Evolutionary conservation across 2,888 invertebrate genomes (phyloP), one percentile per base, ranked within the genome.

Genomic region (Criorhina ranunculi): DNA sequence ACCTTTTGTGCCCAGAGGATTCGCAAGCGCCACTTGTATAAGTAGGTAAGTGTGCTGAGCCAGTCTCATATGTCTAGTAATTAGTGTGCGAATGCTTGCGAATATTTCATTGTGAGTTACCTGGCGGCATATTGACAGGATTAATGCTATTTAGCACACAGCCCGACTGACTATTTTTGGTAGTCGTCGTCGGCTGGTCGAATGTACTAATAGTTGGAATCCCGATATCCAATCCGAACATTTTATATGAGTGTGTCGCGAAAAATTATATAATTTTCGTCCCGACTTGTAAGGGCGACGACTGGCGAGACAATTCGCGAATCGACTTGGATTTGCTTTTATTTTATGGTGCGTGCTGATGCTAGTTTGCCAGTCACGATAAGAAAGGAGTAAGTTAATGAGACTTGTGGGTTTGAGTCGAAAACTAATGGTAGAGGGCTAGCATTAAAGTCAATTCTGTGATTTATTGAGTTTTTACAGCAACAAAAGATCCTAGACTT

Each of bases 251-350:
- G 7, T 33, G 72, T 57, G 55, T 46, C 80, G 62, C 40, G 40
- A 51, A 40, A 42, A 35, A 64, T 64, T 55, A 69, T 69, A 55
- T 60, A 46, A 64, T 64, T 66, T 77, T 59, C 55, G 72, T 82
- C 78, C 78, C 78, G 82, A 72, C 82, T 67, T 12, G 5, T 19
- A 19, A 51, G 17, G 79, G 51, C 59, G 59, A 49, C 37, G 4
- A 12, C 40, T 40, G 64, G 70, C 77, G 77, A 82, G 81, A 82
- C 81, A 35, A 53, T 55, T 49, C 82, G 82, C 82, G 78, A 78
- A 60, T 72, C 53, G 46, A 12, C 37, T 62, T 46, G 19, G 44
- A 57, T 24, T 24, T 17, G 69, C 19, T 17, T 40, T 37, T 4
- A 12, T 49, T 42, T 57, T 62, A 57, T 53, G 60, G 9, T 42